Evolutionary conservation across 2,797 vertebrate genomes (phyloP).

Genomic region (Tolypeutes matacus): DNA sequence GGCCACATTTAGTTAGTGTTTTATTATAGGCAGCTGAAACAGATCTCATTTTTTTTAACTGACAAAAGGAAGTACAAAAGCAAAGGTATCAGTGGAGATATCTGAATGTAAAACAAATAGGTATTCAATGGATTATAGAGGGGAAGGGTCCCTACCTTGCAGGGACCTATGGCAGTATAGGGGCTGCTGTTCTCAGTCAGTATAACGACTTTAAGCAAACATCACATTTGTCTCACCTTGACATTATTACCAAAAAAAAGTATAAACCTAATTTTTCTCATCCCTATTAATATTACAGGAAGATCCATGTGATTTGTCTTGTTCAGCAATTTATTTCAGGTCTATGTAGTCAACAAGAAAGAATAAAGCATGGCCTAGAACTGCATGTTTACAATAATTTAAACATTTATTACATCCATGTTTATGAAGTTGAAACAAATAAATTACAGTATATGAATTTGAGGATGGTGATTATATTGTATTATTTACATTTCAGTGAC

Average conservation of each 20-base stretch:
- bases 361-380: conserved; percentile 62
- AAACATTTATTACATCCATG: conserved; percentile 83
- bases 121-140: neutral
- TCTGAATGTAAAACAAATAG: neutral
- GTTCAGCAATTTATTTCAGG: neutral
- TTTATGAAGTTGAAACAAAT: conserved; percentile 83
- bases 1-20: neutral
- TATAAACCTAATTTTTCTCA: conserved; percentile 41
- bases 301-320: neutral
- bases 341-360: neutral
- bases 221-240: conserved; percentile 17
- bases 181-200: conserved; percentile 90
- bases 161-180: too few species aligned
- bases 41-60: neutral
- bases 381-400: conserved; percentile 84
- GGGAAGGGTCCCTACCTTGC: neutral
- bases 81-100: neutral
- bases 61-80: neutral
- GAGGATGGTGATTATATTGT: conserved; percentile 87
- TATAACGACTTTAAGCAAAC: conserved; percentile 91
- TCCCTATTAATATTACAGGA: conserved; percentile 18
- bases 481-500: conserved; percentile 89
- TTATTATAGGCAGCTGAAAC: neutral
- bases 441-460: conserved; percentile 84
- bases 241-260: conserved; percentile 13